Evolutionary conservation across 2,113 vertebrate genomes (phyloP).

Genomic region (Corythornis cristatus): DNA sequence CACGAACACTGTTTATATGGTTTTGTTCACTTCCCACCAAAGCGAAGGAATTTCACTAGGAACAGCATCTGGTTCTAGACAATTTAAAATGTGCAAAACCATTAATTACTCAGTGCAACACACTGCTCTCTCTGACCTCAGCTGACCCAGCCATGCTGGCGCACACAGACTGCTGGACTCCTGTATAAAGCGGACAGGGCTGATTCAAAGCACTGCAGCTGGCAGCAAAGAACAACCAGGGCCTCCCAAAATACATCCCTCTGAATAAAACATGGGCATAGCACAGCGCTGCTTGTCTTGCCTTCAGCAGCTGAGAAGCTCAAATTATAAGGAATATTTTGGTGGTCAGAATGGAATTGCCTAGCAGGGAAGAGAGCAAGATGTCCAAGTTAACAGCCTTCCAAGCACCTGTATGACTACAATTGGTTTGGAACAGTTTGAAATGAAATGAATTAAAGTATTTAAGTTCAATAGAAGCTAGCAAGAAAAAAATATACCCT

Average conservation of each 20-base stretch:
- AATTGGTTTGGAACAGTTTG: background rate
- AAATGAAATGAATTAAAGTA: background rate
- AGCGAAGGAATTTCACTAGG: background rate
- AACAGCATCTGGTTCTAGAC: background rate
- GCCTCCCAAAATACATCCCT: background rate
- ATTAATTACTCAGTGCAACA: background rate
- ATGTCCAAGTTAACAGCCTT: background rate
- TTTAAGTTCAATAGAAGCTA: background rate
- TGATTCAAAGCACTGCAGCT: background rate
- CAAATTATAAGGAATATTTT: background rate
- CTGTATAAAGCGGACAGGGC: accelerated
- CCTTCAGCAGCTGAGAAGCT: background rate
- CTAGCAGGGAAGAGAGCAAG: background rate
- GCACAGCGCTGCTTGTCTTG: background rate
- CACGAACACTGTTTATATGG: background rate
- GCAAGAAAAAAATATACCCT: background rate
- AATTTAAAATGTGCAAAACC: background rate
- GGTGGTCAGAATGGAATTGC: background rate
- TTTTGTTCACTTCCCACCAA: background rate
- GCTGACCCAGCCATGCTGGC: accelerated
- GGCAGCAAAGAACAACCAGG: background rate
- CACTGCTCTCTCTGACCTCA: background rate
- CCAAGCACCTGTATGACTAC: background rate
- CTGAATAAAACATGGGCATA: background rate
- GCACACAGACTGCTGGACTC: background rate